Percentiles rank a stretch among this genome's conserved stretches.
Conservation (phyloP, 2,888 invertebrate genomes). For the Dromius quadrimaculatus region DNA sequence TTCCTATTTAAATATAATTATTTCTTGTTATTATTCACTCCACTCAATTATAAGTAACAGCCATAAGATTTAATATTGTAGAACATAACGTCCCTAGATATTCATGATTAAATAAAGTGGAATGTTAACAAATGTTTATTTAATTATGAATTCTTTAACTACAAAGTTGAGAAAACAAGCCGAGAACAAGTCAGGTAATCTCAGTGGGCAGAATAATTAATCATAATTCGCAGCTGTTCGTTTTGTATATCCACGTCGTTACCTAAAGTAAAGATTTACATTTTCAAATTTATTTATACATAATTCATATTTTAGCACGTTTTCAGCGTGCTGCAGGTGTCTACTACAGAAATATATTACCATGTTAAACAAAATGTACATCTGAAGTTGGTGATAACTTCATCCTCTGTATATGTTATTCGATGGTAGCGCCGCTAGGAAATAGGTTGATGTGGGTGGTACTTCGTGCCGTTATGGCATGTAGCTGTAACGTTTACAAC, state of each 20-base stretch:
- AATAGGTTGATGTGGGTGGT: background rate
- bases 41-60: too few relatives aligned
- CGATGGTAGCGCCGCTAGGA: too few relatives aligned
- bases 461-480: background rate
- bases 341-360: conserved; percentile 48
- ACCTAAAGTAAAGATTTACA: conserved; percentile 44
- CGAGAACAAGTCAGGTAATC: conserved; percentile 28
- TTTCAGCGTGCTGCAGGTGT: conserved; percentile 33
- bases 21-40: too few relatives aligned
- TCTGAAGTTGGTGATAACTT: conserved; percentile 36
- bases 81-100: too few relatives aligned
- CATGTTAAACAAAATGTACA: conserved; percentile 51
- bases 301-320: conserved; percentile 49
- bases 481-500: conserved; percentile 17
- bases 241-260: conserved; percentile 41
- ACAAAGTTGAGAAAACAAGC: conserved; percentile 17
- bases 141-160: conserved; percentile 23
- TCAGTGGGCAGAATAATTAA: conserved; percentile 31
- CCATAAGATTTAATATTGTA: too few relatives aligned
- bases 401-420: conserved; percentile 6
- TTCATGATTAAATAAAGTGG: background rate
- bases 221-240: conserved; percentile 36
- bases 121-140: conserved; percentile 14
- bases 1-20: too few relatives aligned
- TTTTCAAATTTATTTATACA: conserved; percentile 49